These are phyloP conservation scores for Aplidium turbinatum DNA, from an alignment of 23 tunicate genomes.

Conservation along the genomic window DNA sequence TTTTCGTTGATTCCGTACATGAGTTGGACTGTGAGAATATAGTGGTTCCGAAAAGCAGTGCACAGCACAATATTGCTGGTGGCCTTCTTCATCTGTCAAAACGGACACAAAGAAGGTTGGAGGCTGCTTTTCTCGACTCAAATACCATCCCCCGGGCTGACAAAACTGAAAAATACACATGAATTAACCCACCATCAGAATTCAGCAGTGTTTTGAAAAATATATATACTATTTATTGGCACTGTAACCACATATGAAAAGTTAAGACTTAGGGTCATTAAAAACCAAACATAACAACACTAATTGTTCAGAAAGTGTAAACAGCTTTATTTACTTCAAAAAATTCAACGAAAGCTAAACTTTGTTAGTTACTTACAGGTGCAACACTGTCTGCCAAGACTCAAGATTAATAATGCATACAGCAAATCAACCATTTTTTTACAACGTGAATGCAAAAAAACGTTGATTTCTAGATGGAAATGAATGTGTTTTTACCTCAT, in stretches of 20 bases:
- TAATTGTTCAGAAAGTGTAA: too few relatives aligned
- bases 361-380: too few relatives aligned
- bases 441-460: too few relatives aligned
- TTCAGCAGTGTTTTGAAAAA: background rate
- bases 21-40: background rate
- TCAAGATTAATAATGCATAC: background rate
- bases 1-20: background rate
- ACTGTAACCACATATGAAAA: background rate
- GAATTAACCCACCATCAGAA: background rate
- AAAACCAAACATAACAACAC: background rate
- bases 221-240: background rate
- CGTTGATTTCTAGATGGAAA: too few relatives aligned
- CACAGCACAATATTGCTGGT: conserved; percentile 70
- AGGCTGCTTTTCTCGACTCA: conserved; percentile 48
- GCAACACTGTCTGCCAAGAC: background rate
- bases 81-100: conserved; percentile 78
- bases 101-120: conserved; percentile 80
- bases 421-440: too few relatives aligned
- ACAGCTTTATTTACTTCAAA: too few relatives aligned
- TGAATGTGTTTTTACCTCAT: too few relatives aligned
- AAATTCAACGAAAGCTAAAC: too few relatives aligned
- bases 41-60: conserved; percentile 70
- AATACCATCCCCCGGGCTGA: conserved; percentile 88
- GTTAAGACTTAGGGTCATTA: background rate
- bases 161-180: conserved; percentile 60